Base-by-base conservation (phyloP, 2,113 vertebrate species). In the Oncorhynchus kisutch region DNA sequence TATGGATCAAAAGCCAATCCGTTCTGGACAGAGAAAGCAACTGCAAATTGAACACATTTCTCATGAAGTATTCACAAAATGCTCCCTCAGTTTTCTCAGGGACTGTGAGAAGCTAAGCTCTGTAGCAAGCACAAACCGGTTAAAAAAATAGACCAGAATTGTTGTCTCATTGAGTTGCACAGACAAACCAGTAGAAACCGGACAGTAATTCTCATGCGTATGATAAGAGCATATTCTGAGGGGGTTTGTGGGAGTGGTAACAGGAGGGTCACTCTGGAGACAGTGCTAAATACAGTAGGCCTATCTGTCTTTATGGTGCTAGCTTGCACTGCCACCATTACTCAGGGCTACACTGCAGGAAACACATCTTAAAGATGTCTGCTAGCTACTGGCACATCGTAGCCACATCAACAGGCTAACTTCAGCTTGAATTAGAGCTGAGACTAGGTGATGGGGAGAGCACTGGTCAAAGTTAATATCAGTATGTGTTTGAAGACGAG, bases 341-440 rank as follows among this genome's bases (percentile, higher is more conserved):
- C 13, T 64, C 16, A 3, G 18, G 18, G 18, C 22, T 9, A n/a
- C 29, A 27, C 29, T 68, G 39, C 39, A 39, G 39, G 39, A 39
- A 18, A 34, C 27, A 5, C 14, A 6, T 39, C 29, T 31, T 4
- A 45, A 74, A 29, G 48, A 67, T 11, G 54, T 76, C 82, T 80
- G 81, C 79, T 70, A 80, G 4, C 65, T 24, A 77, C 84, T 64
- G n/a, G 20, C 39, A 74, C 39, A 39, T 34, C 6, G 6, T 34
- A 34, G 34, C 6, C 6, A 34, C 34, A 1, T 81, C 64, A 72
- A 25, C 74, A 74, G 12, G 29, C 66, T 39, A 18, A 18, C 51
- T 54, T 54, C 14, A 18, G 12, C 51, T 16, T 18, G 51, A 54
- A 54, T 54, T 54, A 54, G 12, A 54, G 16, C 51, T 14, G 51